Percentiles rank a stretch among this genome's conserved stretches.
These are phyloP conservation scores for Neomorphus geoffroyi DNA, from an alignment of 2,797 vertebrate genomes.

Conservation along the genomic window DNA sequence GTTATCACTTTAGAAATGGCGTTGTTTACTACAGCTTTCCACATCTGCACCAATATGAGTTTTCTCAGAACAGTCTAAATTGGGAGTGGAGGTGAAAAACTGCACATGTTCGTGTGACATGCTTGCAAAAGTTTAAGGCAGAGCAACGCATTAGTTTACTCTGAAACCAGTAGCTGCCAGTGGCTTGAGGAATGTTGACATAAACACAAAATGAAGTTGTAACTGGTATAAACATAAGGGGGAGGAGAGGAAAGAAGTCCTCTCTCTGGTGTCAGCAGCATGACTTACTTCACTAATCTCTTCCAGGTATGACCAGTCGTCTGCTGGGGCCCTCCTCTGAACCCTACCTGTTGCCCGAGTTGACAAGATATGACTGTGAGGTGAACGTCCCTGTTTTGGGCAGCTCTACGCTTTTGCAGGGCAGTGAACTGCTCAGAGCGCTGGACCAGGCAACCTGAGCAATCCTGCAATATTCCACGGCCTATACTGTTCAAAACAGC, in stretches of 20 bases:
- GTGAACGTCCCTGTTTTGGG: slow-evolving; percentile 93
- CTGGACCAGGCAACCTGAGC: slow-evolving; percentile 92
- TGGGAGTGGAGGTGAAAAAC: not conserved
- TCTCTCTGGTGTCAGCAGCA: not conserved
- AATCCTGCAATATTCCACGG: not conserved
- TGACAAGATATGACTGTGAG: slow-evolving; percentile 98
- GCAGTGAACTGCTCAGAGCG: slow-evolving; percentile 91
- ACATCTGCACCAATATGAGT: not conserved
- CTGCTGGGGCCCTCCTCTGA: slow-evolving; percentile 89
- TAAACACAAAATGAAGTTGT: not conserved
- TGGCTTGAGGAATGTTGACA: not conserved
- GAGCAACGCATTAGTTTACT: not conserved
- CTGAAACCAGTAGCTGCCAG: not conserved
- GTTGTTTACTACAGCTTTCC: not conserved
- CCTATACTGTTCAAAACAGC: slow-evolving; percentile 65
- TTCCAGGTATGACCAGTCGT: slow-evolving; percentile 85
- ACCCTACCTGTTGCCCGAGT: slow-evolving; percentile 87
- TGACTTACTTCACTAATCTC: not conserved
- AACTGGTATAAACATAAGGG: not conserved
- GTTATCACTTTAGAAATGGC: not conserved
- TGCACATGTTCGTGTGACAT: fast-evolving
- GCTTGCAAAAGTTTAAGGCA: not conserved
- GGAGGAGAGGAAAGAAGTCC: not conserved
- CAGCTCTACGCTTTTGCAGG: slow-evolving; percentile 92
- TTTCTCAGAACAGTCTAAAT: not conserved